A percentile compares a stretch with the other conserved stretches of the same genome.
These are phyloP conservation scores for Falco cherrug DNA, from an alignment of 2,797 vertebrate species.

Conservation along the genomic window DNA sequence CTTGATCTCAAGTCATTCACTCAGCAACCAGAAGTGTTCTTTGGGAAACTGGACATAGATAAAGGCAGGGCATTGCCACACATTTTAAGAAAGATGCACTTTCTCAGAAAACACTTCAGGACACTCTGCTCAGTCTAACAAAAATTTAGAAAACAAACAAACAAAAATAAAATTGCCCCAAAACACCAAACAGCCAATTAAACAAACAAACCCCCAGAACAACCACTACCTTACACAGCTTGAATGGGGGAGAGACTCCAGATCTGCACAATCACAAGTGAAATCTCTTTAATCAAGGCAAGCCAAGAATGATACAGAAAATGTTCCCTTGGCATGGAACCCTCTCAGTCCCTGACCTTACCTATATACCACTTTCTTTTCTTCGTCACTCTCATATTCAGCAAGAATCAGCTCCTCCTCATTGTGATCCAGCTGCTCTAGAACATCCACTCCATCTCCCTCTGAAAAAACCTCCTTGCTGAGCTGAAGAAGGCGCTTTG, in stretches of 20 bases:
- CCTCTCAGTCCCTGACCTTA: constrained; percentile 29
- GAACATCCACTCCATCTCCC: not conserved
- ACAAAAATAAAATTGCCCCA: not conserved
- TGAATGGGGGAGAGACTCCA: not conserved
- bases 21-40: not conserved
- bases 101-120: not conserved
- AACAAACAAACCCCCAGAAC: not conserved
- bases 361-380: constrained; percentile 75
- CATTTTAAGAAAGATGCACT: not conserved
- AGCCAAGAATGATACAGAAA: not conserved
- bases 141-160: not conserved
- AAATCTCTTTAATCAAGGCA: not conserved
- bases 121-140: not conserved
- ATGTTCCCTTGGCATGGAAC: not conserved
- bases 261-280: not conserved
- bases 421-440: constrained; percentile 70
- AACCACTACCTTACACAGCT: not conserved
- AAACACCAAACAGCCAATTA: not conserved
- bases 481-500: constrained; percentile 83
- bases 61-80: not conserved
- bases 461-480: constrained; percentile 80
- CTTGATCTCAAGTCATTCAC: not conserved
- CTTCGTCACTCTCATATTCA: constrained; percentile 95
- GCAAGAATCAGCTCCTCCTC: constrained; percentile 92
- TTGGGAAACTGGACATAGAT: not conserved